These are phyloP conservation scores for Mythimna ferrago DNA, from an alignment of 2,888 invertebrate genomes.

Conservation along the genomic window DNA sequence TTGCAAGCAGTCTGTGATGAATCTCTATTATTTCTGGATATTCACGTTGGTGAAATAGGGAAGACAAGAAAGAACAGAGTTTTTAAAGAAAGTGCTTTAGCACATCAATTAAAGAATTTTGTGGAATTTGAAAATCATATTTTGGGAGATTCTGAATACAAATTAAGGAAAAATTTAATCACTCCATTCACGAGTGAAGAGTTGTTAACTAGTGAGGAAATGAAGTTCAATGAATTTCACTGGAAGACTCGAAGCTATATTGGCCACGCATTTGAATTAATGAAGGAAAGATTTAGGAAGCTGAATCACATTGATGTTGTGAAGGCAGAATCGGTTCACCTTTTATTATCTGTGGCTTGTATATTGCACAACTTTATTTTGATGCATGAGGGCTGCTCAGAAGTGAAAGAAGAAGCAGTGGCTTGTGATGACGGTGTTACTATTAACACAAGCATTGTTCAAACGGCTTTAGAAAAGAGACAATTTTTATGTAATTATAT, in stretches of 20 bases:
- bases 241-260: slow-evolving; percentile 84
- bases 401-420: slow-evolving; percentile 81
- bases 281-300: slow-evolving; percentile 82
- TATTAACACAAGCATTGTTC: slow-evolving; percentile 81
- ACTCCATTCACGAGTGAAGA: slow-evolving; percentile 85
- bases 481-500: slow-evolving; percentile 87
- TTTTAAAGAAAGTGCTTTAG: slow-evolving; percentile 80
- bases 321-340: slow-evolving; percentile 77
- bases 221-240: slow-evolving; percentile 86
- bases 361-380: slow-evolving; percentile 86
- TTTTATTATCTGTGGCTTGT: slow-evolving; percentile 81
- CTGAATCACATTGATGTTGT: slow-evolving; percentile 80
- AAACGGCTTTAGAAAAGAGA: slow-evolving; percentile 82
- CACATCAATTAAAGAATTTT: slow-evolving; percentile 80
- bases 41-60: slow-evolving; percentile 81
- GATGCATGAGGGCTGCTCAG: slow-evolving; percentile 81
- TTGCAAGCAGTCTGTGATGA: slow-evolving; percentile 88
- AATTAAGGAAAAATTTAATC: slow-evolving; percentile 81
- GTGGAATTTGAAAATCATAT: slow-evolving; percentile 86
- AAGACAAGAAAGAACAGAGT: slow-evolving; percentile 80
- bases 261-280: slow-evolving; percentile 82
- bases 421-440: slow-evolving; percentile 81
- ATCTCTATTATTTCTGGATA: slow-evolving; percentile 81
- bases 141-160: slow-evolving; percentile 84
- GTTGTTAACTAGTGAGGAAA: slow-evolving; percentile 84